A percentile compares a stretch with the other conserved stretches of the same genome.
phyloP scores from a whole-genome alignment of 1,140 invertebrate species.

The Papilio aristodemus region DNA sequence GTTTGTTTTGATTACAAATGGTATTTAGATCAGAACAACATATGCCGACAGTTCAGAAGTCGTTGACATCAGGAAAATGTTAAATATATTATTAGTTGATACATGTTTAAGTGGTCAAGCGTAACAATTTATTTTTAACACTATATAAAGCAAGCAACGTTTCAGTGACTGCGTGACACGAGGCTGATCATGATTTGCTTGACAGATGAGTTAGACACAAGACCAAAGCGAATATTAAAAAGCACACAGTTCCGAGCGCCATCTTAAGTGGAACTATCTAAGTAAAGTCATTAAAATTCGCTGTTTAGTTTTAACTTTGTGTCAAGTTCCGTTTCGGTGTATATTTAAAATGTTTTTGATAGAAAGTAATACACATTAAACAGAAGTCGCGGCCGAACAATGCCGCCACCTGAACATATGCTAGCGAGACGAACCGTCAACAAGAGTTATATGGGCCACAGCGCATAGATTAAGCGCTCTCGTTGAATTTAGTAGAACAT shows the following conservation, averaged over 20 bases:
- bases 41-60: neutral
- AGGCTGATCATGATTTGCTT: too few relatives aligned
- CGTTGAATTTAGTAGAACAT: slow-evolving; percentile 10
- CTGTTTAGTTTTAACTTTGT: too few relatives aligned
- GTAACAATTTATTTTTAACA: too few relatives aligned
- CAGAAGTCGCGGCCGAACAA: slow-evolving; percentile 3
- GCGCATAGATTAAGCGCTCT: neutral
- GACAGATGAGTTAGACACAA: too few relatives aligned
- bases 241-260: too few relatives aligned
- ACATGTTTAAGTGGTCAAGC: too few relatives aligned
- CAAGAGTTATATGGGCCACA: slow-evolving; percentile 42
- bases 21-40: slow-evolving; percentile 9
- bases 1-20: slow-evolving; percentile 9
- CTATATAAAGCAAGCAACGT: too few relatives aligned
- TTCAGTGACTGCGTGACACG: too few relatives aligned
- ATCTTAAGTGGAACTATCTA: too few relatives aligned
- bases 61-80: neutral
- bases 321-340: neutral
- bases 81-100: too few relatives aligned
- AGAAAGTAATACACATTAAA: slow-evolving; percentile 3
- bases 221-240: too few relatives aligned
- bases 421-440: slow-evolving; percentile 49
- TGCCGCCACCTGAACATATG: slow-evolving; percentile 44
- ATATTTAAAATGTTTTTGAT: neutral
- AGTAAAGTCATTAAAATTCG: too few relatives aligned